A percentile compares a stretch with the other conserved stretches of the same genome.
phyloP scores from a whole-genome alignment of 2,797 vertebrate species.

The Tauraco hartlaubi region DNA sequence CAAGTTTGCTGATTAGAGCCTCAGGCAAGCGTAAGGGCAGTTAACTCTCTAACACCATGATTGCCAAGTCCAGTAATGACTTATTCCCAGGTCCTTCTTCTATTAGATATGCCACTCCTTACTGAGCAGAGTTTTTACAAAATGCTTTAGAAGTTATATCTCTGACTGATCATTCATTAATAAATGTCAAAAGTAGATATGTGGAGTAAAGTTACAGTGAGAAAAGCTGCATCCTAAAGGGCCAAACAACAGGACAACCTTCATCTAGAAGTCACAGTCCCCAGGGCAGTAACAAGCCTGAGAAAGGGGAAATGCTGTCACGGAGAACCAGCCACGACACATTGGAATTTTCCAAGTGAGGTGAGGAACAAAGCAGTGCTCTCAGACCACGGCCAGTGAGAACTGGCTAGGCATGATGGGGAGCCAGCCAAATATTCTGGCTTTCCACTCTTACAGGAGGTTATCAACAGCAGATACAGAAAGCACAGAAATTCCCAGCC shows the following conservation, averaged over 20 bases:
- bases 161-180: background rate
- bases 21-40: background rate
- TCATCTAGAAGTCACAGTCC: background rate
- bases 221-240: background rate
- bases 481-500: background rate
- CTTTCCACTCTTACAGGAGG: background rate
- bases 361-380: background rate
- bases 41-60: background rate
- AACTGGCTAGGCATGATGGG: background rate
- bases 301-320: background rate
- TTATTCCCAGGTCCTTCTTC: background rate
- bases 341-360: background rate
- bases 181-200: background rate
- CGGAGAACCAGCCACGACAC: background rate
- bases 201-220: background rate
- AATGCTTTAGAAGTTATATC: background rate
- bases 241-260: background rate
- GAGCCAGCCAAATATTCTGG: background rate
- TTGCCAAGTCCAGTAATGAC: background rate
- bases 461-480: background rate
- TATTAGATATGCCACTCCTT: background rate
- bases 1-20: constrained; percentile 41
- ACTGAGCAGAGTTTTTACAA: background rate
- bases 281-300: background rate
- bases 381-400: background rate